phyloP scores from a whole-genome alignment of 2,888 invertebrate genomes.

The Itoplectis maculator region DNA sequence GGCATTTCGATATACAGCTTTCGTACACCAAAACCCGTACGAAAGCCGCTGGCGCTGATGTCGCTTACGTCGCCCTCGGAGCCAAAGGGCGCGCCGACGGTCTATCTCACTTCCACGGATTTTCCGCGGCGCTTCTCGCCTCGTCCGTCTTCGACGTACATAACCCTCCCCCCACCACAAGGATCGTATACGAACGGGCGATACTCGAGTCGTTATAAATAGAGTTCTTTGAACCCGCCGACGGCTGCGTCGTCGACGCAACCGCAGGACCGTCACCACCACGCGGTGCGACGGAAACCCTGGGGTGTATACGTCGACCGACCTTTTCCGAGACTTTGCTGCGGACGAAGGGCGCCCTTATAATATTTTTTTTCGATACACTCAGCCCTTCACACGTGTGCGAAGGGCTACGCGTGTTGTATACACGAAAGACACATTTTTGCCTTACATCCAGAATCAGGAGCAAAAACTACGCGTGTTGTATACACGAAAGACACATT shows the following conservation, averaged over 20 bases:
- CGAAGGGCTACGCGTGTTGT: too few relatives aligned
- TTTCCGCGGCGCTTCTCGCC: conserved; percentile 12
- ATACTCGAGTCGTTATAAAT: conserved; percentile 72
- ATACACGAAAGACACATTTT: too few relatives aligned
- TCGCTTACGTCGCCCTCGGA: too few relatives aligned
- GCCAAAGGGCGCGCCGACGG: conserved; percentile 19
- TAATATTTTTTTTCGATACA: conserved; percentile 67
- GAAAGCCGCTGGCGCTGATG: conserved; percentile 25
- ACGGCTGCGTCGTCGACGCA: neutral
- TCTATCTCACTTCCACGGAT: conserved; percentile 17
- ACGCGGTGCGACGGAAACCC: conserved; percentile 42
- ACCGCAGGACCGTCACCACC: conserved; percentile 26
- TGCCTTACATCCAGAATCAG: too few relatives aligned
- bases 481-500: too few relatives aligned
- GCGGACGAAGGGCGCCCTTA: conserved; percentile 55
- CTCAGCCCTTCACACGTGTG: conserved; percentile 11
- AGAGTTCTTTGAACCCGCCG: conserved; percentile 71
- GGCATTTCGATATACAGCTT: conserved; percentile 57
- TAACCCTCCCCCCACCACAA: neutral
- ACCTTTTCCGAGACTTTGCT: conserved; percentile 70
- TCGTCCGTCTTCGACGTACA: conserved; percentile 12
- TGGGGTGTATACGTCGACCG: conserved; percentile 47
- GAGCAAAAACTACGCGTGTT: too few relatives aligned
- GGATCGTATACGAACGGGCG: conserved; percentile 32
- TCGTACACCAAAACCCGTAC: conserved; percentile 27